Evolutionary conservation across 92 coral and sea anemone genomes (phyloP).

Genomic region (Scolanthus callimorphus): DNA sequence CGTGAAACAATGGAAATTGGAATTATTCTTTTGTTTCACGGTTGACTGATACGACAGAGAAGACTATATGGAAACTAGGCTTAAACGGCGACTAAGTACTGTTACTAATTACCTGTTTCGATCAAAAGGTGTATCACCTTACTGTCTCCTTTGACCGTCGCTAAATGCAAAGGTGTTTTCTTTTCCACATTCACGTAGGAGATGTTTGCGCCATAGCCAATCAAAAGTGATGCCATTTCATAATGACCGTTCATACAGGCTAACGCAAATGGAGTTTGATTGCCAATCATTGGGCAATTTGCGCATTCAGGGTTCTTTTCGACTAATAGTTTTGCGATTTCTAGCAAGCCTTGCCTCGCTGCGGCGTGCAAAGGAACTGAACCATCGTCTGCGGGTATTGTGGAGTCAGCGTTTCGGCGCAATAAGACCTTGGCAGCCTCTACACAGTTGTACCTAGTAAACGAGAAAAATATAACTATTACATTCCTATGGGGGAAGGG

Average conservation of each 20-base stretch:
- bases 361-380: constrained; percentile 52
- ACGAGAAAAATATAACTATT: neutral
- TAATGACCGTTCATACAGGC: constrained; percentile 48
- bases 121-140: constrained; percentile 41
- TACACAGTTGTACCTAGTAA: constrained; percentile 17
- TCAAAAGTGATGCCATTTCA: constrained; percentile 38
- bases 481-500: too few relatives aligned
- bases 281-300: constrained; percentile 16
- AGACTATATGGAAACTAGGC: too few relatives aligned
- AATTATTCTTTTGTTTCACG: too few relatives aligned
- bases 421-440: constrained; percentile 31
- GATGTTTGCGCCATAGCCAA: constrained; percentile 42
- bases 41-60: too few relatives aligned
- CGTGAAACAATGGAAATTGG: too few relatives aligned
- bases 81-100: too few relatives aligned
- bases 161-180: constrained; percentile 55
- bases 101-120: constrained; percentile 49
- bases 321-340: constrained; percentile 34
- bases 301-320: constrained; percentile 15
- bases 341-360: constrained; percentile 36
- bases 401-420: constrained; percentile 42
- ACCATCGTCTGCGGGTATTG: constrained; percentile 20
- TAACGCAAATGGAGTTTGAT: constrained; percentile 34
- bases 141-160: constrained; percentile 33
- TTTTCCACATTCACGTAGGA: constrained; percentile 26